Percentiles rank a stretch among this genome's conserved stretches.
Conservation (phyloP, 2,113 vertebrate species). For the Thunnus thynnus region DNA sequence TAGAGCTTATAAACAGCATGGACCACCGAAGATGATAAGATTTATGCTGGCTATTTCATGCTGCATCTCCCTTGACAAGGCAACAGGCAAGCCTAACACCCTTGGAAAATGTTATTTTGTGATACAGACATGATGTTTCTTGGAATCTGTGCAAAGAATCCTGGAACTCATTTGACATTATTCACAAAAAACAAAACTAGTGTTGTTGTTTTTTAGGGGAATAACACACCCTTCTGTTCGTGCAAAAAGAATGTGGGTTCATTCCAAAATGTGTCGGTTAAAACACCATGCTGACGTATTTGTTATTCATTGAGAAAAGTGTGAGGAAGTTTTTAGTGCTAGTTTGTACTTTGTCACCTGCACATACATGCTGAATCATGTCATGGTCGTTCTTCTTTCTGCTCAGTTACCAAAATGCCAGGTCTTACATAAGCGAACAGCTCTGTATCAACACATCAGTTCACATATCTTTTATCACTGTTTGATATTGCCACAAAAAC, state of each 20-base stretch:
- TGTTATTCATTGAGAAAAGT: background rate
- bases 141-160: background rate
- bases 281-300: background rate
- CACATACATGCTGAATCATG: background rate
- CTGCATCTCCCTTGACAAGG: conserved; percentile 7
- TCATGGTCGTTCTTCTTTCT: background rate
- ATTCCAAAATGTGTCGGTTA: background rate
- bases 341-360: conserved; percentile 6
- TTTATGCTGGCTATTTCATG: background rate
- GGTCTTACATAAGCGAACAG: conserved; percentile 14
- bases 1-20: conserved; percentile 50
- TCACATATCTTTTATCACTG: background rate
- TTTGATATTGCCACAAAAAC: background rate
- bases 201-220: background rate
- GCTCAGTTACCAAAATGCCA: conserved; percentile 15
- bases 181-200: background rate
- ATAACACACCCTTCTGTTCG: too few relatives aligned
- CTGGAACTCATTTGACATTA: background rate
- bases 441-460: background rate
- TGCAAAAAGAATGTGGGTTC: background rate
- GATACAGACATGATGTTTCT: conserved; percentile 17
- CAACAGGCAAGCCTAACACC: background rate
- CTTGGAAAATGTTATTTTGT: conserved; percentile 23
- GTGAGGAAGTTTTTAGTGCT: background rate
- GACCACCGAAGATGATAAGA: conserved; percentile 52